Base-by-base conservation (phyloP, 2,888 invertebrate genomes). In the Hipparchia semele region DNA sequence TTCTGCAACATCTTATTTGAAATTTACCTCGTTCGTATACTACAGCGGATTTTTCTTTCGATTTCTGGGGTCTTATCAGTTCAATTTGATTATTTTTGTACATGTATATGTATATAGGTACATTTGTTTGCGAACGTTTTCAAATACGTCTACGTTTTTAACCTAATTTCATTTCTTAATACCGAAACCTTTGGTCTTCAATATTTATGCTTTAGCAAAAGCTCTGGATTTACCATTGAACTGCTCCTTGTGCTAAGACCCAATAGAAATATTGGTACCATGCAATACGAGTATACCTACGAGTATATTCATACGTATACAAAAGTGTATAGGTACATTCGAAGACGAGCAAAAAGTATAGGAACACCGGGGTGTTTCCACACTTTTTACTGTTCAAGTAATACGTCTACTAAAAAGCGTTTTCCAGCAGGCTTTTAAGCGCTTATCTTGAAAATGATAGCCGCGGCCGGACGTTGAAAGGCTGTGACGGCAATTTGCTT, bases 401-500 rank as follows among this genome's bases (percentile, higher is more conserved):
- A 90, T 88, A 90, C 82, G 86, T 84, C 85, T 84, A 85, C 88
- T 91, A 90, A 92, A 70, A 92, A 92, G 90, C 91, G 89, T 86
- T 92, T 89, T 90, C 86, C 89, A 84, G 87, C 87, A 89, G 87
- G 94, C 94, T 93, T 93, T 93, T 93, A 92, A 93, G 91, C 92
- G 93, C 92, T 93, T 92, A 93, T 93, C 94, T 92, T 91, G 90
- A 85, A 87, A 91, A 91, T 92, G 94, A 93, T 93, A 92, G 92
- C 90, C 89, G 86, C 85, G 87, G 86, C 91, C 91, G 91, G 91
- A 90, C 90, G 88, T 84, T 90, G 92, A 90, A 91, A 92, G 90
- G 90, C 90, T 87, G 88, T 86, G 90, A 91, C 90, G 90, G 91
- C 93, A 93, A 93, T 93, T 93, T 93, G 89, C 93, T 90, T 92